A percentile compares a stretch with the other conserved stretches of the same genome.
phyloP scores from a whole-genome alignment of 2,113 vertebrate species.

The Xiphophorus maculatus region DNA sequence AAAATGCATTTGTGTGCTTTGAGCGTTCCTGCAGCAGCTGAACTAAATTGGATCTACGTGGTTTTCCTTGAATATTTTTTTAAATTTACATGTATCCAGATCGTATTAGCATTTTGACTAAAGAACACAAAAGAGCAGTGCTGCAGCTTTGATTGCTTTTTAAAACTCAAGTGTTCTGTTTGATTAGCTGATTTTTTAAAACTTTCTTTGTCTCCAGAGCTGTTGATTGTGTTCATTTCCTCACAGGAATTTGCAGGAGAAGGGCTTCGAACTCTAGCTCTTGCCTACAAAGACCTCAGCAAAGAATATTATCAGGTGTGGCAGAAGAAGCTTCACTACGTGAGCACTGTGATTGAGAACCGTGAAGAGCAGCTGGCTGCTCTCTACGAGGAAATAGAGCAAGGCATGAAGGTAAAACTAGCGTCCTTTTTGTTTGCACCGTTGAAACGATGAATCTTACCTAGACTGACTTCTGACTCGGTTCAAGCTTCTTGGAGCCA shows the following conservation, averaged over 20 bases:
- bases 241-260: slow-evolving; percentile 66
- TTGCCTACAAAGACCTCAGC: slow-evolving; percentile 64
- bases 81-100: not conserved
- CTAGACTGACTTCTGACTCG: slow-evolving; percentile 29
- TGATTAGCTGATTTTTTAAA: not conserved
- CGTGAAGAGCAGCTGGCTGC: slow-evolving; percentile 51
- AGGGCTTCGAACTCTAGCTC: slow-evolving; percentile 66
- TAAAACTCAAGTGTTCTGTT: not conserved
- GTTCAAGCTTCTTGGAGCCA: slow-evolving; percentile 86
- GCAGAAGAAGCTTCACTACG: slow-evolving; percentile 53
- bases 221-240: not conserved
- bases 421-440: not conserved
- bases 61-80: not conserved
- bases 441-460: not conserved
- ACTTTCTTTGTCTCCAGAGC: not conserved
- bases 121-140: not conserved
- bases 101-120: not conserved
- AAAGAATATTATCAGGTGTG: slow-evolving; percentile 57
- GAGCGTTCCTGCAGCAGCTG: not conserved
- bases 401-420: slow-evolving; percentile 56
- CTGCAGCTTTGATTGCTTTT: not conserved
- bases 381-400: slow-evolving; percentile 62
- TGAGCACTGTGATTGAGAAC: slow-evolving; percentile 55
- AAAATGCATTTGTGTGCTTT: not conserved
- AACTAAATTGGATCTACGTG: not conserved